Conservation (phyloP, 2,797 vertebrate genomes). For the Periparus ater region DNA sequence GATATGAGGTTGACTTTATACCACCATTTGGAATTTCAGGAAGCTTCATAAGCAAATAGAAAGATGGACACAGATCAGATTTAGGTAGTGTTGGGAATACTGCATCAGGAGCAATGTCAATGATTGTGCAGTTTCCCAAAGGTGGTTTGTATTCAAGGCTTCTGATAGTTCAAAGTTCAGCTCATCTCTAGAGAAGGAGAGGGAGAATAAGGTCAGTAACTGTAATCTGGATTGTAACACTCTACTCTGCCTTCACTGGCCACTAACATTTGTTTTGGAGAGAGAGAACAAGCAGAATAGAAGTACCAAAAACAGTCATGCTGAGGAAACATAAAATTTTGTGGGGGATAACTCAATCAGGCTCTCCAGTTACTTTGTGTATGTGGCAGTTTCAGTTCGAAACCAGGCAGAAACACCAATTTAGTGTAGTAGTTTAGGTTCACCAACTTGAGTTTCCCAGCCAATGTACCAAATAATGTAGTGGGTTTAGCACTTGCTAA, state of each 20-base stretch:
- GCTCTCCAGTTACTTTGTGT: background rate
- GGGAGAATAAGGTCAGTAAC: background rate
- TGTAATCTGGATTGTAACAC: background rate
- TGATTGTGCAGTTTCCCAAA: background rate
- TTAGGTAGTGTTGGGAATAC: background rate
- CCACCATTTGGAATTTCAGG: background rate
- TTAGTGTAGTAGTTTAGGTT: too few relatives aligned
- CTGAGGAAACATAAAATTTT: background rate
- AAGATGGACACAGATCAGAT: background rate
- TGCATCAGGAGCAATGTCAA: background rate
- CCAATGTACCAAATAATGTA: too few relatives aligned
- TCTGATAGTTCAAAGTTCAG: background rate
- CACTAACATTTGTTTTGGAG: background rate
- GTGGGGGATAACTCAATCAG: background rate
- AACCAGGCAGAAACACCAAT: too few relatives aligned
- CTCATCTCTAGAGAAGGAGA: background rate
- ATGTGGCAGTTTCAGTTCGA: too few relatives aligned
- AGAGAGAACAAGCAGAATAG: background rate
- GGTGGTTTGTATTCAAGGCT: background rate
- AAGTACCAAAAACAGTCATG: background rate
- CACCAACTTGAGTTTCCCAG: too few relatives aligned
- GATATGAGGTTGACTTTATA: background rate
- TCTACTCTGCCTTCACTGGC: background rate
- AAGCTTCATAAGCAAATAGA: background rate
- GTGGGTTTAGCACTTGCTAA: too few relatives aligned